Conservation (phyloP, 2,113 vertebrate species). For the Lepus timidus region DNA sequence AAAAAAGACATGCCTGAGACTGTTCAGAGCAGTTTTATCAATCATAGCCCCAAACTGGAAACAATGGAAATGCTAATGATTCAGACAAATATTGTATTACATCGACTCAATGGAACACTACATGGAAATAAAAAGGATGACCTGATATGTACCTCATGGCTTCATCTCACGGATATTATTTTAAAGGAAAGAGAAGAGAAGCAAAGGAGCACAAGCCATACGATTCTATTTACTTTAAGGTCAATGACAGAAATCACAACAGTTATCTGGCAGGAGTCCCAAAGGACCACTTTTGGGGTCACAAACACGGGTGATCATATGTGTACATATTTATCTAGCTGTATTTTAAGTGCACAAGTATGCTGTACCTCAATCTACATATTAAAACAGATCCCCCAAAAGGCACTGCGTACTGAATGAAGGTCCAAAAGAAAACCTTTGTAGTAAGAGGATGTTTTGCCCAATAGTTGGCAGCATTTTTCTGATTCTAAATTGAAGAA, state of each 20-base stretch:
- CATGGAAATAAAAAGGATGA: background rate
- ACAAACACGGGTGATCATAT: background rate
- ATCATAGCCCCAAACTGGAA: conserved; percentile 15
- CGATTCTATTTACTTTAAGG: background rate
- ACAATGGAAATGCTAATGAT: background rate
- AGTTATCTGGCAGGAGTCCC: background rate
- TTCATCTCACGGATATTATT: conserved; percentile 5
- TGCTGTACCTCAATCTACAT: background rate
- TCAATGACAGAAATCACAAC: conserved; percentile 20
- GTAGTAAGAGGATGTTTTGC: background rate
- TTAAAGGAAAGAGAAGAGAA: background rate
- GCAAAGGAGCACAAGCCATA: background rate
- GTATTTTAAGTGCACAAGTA: background rate
- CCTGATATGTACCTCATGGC: background rate
- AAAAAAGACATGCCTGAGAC: background rate
- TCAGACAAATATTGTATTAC: background rate
- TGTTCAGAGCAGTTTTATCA: background rate
- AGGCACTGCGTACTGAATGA: background rate
- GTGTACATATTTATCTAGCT: background rate
- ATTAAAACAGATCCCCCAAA: background rate
- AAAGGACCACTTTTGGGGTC: background rate
- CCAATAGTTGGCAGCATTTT: background rate
- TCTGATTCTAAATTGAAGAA: background rate
- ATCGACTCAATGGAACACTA: background rate
- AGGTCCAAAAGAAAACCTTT: background rate